Conservation (phyloP, 2,888 invertebrate genomes). For the Pharmacophagus antenor region DNA sequence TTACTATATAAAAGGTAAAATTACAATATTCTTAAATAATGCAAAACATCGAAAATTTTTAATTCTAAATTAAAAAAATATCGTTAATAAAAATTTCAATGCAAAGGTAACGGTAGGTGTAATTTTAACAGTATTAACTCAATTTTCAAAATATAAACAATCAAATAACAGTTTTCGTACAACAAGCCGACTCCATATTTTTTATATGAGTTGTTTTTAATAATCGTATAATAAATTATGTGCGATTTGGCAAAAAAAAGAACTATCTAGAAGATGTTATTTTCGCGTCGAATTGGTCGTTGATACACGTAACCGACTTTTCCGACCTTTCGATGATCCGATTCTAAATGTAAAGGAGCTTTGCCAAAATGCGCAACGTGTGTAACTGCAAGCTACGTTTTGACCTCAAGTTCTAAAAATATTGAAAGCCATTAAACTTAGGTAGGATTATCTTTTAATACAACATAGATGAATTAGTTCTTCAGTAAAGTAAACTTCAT, state of each 20-base stretch:
- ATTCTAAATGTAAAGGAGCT: slow-evolving; percentile 58
- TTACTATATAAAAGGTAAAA: too few relatives aligned
- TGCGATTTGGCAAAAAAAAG: slow-evolving; percentile 31
- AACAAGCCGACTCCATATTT: slow-evolving; percentile 1
- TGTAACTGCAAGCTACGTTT: slow-evolving; percentile 50
- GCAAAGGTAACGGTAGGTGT: too few relatives aligned
- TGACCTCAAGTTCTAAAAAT: slow-evolving; percentile 40
- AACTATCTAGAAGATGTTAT: slow-evolving; percentile 47
- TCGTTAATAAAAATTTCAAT: too few relatives aligned
- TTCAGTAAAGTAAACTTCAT: neutral
- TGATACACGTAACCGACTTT: slow-evolving; percentile 37
- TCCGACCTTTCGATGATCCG: slow-evolving; percentile 53
- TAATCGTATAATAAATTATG: slow-evolving; percentile 26
- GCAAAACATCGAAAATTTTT: too few relatives aligned
- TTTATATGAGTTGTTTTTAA: slow-evolving; percentile 5
- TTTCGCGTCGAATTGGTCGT: slow-evolving; percentile 53
- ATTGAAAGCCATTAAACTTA: neutral
- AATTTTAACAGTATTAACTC: too few relatives aligned
- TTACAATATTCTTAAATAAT: too few relatives aligned
- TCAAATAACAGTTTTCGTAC: slow-evolving; percentile 8
- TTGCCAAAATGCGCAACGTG: slow-evolving; percentile 60
- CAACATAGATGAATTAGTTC: neutral
- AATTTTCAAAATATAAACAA: too few relatives aligned
- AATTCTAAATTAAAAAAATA: too few relatives aligned
- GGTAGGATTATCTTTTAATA: neutral